Base-by-base conservation (phyloP, 2,113 vertebrate species). In the Albula goreensis region DNA sequence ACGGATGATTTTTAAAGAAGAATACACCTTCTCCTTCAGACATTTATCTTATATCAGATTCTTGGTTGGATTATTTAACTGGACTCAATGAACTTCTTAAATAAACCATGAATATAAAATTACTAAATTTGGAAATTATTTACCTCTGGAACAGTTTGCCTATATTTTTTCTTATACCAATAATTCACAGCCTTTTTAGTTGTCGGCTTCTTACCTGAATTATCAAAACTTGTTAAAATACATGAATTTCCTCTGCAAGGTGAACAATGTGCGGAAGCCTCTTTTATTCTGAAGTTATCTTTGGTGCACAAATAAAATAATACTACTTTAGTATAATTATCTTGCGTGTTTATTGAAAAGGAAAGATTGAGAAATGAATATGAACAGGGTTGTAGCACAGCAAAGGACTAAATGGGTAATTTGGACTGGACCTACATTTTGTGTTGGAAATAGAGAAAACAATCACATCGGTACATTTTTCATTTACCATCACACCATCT, bases 291-390 rank as follows among this genome's bases (percentile, higher is more conserved):
- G 17, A 60, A 60, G 56, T 93, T 94, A 94, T 93, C 93, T 94
- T 83, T 81, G 91, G 85, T 92, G 94, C 92, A 91, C 93, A 94
- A 94, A 92, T 90, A 93, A 94, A 94, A 93, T 85, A 87, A 94
- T 92, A 94, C 92, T 92, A 90, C 91, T 95, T 94, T 95, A 95
- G 92, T 94, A 94, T 93, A 95, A 78, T 94, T 94, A 93, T 92
- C 94, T 93, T 93, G 94, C 93, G 91, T 94, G 94, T 95, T 95
- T 94, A 95, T 94, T 94, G 90, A 89, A 92, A 92, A 88, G 89
- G 83, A 89, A 90, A 89, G 92, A 94, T 91, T 80, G 91, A 87
- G 90, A 90, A 92, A 94, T 92, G 93, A 93, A 84, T 85, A 85
- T 80, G 78, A 85, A 80, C 56, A 80, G 60, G 78, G 48, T 80